These are phyloP conservation scores for Pundamilia nyererei DNA, from an alignment of 2,113 vertebrate species.

Conservation along the genomic window DNA sequence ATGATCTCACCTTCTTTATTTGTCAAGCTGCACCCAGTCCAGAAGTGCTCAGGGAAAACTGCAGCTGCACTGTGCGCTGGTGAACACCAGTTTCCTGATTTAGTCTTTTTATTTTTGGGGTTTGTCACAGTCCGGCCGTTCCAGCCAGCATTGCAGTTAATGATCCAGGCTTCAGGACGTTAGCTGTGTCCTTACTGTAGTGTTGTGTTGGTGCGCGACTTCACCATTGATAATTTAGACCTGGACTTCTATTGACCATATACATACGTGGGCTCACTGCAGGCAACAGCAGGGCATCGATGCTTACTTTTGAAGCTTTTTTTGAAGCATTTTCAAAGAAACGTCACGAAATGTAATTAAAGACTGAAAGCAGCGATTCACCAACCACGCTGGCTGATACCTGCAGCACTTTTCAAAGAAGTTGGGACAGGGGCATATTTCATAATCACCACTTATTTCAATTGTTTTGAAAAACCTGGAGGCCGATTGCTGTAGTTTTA, in stretches of 20 bases:
- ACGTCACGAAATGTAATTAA: neutral
- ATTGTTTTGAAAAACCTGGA: neutral
- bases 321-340: neutral
- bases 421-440: neutral
- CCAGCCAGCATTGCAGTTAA: neutral
- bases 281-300: neutral
- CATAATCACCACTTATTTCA: neutral
- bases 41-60: slow-evolving; percentile 75
- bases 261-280: neutral
- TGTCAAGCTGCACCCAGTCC: slow-evolving; percentile 52
- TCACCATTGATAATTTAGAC: neutral
- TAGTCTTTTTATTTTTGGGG: neutral
- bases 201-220: neutral
- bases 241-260: neutral
- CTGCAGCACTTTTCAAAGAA: neutral
- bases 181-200: neutral
- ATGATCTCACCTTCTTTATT: slow-evolving; percentile 41
- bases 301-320: neutral
- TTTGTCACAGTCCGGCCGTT: neutral
- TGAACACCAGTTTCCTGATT: neutral
- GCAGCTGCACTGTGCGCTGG: slow-evolving; percentile 57
- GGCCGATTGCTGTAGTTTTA: neutral
- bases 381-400: neutral
- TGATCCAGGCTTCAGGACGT: neutral
- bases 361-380: neutral